These are phyloP conservation scores for Drosophila novamexicana DNA, from an alignment of 1,140 invertebrate genomes.

Conservation along the genomic window DNA sequence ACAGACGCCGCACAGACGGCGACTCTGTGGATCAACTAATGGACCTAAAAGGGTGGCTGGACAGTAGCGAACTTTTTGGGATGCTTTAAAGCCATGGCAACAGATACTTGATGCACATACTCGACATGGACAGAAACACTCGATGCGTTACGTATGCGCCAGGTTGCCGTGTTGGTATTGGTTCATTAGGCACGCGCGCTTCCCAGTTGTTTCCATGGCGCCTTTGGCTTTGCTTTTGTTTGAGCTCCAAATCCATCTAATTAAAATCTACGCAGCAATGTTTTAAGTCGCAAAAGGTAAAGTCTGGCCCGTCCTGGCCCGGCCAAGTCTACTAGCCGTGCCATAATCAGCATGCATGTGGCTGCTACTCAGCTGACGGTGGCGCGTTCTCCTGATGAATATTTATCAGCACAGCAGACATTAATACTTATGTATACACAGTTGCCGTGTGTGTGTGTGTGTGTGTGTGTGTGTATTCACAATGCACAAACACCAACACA, in stretches of 20 bases:
- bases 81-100: constrained; percentile 31
- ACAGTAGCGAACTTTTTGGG: constrained; percentile 24
- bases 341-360: constrained; percentile 55
- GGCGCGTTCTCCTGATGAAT: constrained; percentile 41
- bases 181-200: constrained; percentile 70
- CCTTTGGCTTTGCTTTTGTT: constrained; percentile 46
- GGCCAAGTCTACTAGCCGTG: constrained; percentile 2
- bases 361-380: constrained; percentile 10
- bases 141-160: constrained; percentile 55
- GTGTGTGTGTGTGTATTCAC: constrained; percentile 7
- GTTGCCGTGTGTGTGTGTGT: constrained; percentile 2
- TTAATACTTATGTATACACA: constrained; percentile 29
- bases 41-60: constrained; percentile 1
- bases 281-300: constrained; percentile 48
- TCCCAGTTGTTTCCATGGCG: constrained; percentile 36
- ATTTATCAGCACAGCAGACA: constrained; percentile 48
- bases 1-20: constrained; percentile 33
- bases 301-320: constrained; percentile 16
- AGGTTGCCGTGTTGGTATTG: constrained; percentile 30
- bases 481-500: constrained; percentile 23
- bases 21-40: constrained; percentile 5
- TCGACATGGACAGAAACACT: background rate
- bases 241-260: constrained; percentile 76
- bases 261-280: constrained; percentile 77
- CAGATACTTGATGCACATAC: constrained; percentile 63